Percentiles rank a stretch among this genome's conserved stretches.
phyloP scores from a whole-genome alignment of 37 sponge, comb jelly and placozoan genomes.

The Aplysina aerophoba region DNA sequence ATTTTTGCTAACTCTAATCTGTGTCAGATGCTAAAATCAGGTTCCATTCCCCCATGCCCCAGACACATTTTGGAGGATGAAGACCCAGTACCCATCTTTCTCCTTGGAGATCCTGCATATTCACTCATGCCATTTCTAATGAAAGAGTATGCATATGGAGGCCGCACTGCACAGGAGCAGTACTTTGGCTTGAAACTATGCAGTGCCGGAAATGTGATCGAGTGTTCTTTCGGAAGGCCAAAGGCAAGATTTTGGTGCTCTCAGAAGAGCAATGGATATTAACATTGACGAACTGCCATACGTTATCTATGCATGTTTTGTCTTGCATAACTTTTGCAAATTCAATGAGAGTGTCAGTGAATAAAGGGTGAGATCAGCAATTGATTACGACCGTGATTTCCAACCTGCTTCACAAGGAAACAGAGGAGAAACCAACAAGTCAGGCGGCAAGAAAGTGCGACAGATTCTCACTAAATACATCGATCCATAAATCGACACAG shows the following conservation, averaged over 20 bases:
- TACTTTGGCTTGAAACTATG: constrained; percentile 45
- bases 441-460: too few species aligned
- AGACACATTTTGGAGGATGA: constrained; percentile 32
- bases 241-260: constrained; percentile 43
- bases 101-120: constrained; percentile 27
- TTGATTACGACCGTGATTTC: constrained; percentile 8
- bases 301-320: constrained; percentile 41
- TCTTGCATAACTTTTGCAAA: constrained; percentile 41
- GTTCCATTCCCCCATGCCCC: constrained; percentile 21
- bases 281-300: constrained; percentile 35
- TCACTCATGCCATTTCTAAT: constrained; percentile 38
- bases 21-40: background rate
- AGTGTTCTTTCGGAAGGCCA: constrained; percentile 44
- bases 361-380: background rate
- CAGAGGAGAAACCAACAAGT: background rate
- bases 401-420: background rate
- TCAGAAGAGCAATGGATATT: constrained; percentile 38
- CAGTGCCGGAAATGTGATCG: constrained; percentile 47
- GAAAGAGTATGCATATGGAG: constrained; percentile 49
- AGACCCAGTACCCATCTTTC: background rate
- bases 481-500: background rate
- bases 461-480: background rate
- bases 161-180: constrained; percentile 32
- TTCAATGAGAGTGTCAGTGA: constrained; percentile 22
- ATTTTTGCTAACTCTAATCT: constrained; percentile 16